Evolutionary conservation across 2,888 invertebrate species (phyloP), one percentile per base, ranked within the genome.

Genomic region (Thera britannica): DNA sequence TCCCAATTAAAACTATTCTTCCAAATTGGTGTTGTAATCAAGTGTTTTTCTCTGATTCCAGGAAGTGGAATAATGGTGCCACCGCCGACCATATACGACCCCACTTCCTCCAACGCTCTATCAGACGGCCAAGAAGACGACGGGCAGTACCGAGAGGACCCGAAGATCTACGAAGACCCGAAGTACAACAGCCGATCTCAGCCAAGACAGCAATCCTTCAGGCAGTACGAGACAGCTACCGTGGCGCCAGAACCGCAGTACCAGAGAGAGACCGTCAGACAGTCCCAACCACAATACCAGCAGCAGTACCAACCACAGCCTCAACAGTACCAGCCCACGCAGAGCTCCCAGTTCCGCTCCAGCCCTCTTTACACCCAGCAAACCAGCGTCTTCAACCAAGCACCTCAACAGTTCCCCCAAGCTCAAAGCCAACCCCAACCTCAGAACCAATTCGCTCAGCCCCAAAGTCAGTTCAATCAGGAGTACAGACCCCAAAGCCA

Each of bases 81-180:
- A 0, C 97, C 97, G n/a, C 97, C 97, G 4, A 96, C 97, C 0
- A 80, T 96, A 34, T 94, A 94, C 82, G 94, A 94, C 71, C 90
- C 91, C 0, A 84, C 91, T 0, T 85, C 90, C 0, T 85, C 90
- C 49, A 94, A 95, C 81, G 91, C 94, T 0, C 83, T 94, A 46
- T 94, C 94, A 6, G 95, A 95, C 52, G 95, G 95, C 71, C 96
- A 96, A 81, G 95, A 97, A 80, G 97, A 97, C 81, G 97, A 97
- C 81, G 97, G 97, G 0, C 97, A 97, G 80, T 97, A 97, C 88
- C 94, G 97, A 57, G 97, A 97, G 83, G 97, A 97, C 84, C 97
- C 97, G 0, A 95, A 95, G 70, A 94, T 97, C 70, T 97, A 97
- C 90, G 96, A 97, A 85, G 95, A 96, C 80, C 95, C 96, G 7